Percentiles rank a stretch among this genome's conserved stretches.
Evolutionary conservation across 2,113 vertebrate genomes (phyloP).

Genomic region (Amia ocellicauda): DNA sequence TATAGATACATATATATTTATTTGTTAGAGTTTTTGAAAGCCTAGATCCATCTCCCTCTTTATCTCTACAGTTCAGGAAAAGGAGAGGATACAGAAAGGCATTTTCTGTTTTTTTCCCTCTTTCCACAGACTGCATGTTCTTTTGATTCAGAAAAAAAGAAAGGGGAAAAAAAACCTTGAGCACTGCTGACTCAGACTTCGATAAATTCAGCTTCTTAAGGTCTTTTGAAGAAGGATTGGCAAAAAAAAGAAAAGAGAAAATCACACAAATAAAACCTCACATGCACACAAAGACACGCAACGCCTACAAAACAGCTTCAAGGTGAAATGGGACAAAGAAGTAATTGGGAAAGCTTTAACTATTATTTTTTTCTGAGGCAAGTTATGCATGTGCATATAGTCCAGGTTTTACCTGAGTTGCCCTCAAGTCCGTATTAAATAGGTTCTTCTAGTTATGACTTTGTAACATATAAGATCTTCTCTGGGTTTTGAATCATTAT

Average conservation of each 20-base stretch:
- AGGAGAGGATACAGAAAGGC: too few relatives aligned
- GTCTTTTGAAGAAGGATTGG: neutral
- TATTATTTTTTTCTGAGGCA: neutral
- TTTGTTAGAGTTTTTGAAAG: too few relatives aligned
- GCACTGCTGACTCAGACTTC: conserved; percentile 26
- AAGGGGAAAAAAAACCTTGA: conserved; percentile 24
- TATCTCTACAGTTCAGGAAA: conserved; percentile 8
- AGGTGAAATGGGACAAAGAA: conserved; percentile 1
- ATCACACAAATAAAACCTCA: too few relatives aligned
- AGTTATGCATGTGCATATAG: neutral
- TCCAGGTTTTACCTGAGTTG: too few relatives aligned
- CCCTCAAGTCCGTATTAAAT: too few relatives aligned
- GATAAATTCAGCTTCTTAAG: conserved; percentile 15
- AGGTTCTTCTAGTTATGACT: too few relatives aligned
- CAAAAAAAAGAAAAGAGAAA: too few relatives aligned
- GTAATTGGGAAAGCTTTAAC: neutral
- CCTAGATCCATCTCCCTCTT: conserved; percentile 11
- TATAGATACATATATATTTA: too few relatives aligned
- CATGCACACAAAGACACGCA: conserved; percentile 7
- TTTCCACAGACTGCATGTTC: neutral
- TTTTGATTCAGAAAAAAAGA: conserved; percentile 21
- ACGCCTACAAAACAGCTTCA: neutral
- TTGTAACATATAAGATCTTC: too few relatives aligned
- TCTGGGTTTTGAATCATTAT: too few relatives aligned
- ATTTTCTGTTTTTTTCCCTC: neutral